Evolutionary conservation across 2,113 vertebrate genomes (phyloP).

Genomic region (Oreamnos americanus): DNA sequence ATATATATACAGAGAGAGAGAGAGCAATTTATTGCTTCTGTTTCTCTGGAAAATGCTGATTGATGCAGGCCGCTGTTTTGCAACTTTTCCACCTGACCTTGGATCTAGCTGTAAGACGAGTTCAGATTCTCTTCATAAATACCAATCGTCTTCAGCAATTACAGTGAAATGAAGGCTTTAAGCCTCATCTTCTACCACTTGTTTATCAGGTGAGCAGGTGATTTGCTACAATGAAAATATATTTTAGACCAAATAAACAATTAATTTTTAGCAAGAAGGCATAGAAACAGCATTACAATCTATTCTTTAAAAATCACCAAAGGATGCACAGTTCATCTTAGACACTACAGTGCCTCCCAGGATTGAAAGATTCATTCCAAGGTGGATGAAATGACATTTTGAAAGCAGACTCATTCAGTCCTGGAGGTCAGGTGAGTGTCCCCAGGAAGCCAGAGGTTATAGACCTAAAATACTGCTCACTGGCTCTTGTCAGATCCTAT

Average conservation of each 20-base stretch:
- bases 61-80: no score
- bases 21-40: neutral
- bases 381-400: neutral
- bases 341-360: neutral
- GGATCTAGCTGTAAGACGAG: neutral
- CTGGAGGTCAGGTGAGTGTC: neutral
- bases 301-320: neutral
- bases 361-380: neutral
- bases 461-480: neutral
- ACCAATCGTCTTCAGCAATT: neutral
- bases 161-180: neutral
- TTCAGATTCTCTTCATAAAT: neutral
- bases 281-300: neutral
- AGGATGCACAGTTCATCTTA: neutral
- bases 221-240: neutral
- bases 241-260: neutral
- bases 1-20: neutral
- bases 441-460: neutral
- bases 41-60: neutral
- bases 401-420: neutral
- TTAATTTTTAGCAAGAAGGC: neutral
- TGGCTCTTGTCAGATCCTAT: neutral
- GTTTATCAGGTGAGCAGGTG: neutral
- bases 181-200: neutral
- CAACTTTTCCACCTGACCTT: neutral